A percentile compares a stretch with the other conserved stretches of the same genome.
Evolutionary conservation across 2,888 invertebrate genomes (phyloP).

Genomic region (Cheilosia scutellata): DNA sequence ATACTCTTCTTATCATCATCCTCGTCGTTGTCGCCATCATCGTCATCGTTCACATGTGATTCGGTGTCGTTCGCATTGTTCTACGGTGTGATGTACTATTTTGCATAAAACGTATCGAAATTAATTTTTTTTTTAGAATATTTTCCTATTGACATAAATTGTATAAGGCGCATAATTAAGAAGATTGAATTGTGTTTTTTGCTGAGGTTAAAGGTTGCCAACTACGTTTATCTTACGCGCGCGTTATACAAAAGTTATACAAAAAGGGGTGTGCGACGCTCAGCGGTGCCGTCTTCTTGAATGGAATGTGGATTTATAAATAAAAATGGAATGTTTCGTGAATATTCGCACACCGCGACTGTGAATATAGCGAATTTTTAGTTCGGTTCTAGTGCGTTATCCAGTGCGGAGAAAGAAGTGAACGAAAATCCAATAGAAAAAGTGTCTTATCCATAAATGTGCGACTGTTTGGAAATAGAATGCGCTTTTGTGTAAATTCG

Average conservation of each 20-base stretch:
- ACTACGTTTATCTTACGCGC: not conserved
- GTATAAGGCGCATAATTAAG: slow-evolving; percentile 1
- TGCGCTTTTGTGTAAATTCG: not conserved
- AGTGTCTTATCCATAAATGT: slow-evolving; percentile 4
- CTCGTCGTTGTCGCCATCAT: slow-evolving; percentile 30
- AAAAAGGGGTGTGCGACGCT: slow-evolving; percentile 10
- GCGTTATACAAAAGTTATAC: too few relatives aligned
- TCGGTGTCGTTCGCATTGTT: slow-evolving; percentile 27
- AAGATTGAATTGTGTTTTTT: slow-evolving; percentile 37
- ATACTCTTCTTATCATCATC: slow-evolving; percentile 71
- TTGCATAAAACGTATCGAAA: slow-evolving; percentile 33
- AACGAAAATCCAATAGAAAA: slow-evolving; percentile 29
- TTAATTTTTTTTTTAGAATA: slow-evolving; percentile 1
- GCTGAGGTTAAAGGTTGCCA: slow-evolving; percentile 40
- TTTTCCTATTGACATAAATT: too few relatives aligned
- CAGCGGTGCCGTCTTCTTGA: slow-evolving; percentile 17
- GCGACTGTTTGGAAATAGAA: slow-evolving; percentile 8
- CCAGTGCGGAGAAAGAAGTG: slow-evolving; percentile 29
- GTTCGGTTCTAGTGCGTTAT: slow-evolving; percentile 32
- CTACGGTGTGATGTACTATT: slow-evolving; percentile 18
- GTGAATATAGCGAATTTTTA: slow-evolving; percentile 44
- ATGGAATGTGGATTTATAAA: slow-evolving; percentile 73
- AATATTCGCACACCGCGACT: slow-evolving; percentile 35
- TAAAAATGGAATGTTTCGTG: slow-evolving; percentile 45
- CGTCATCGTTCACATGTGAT: slow-evolving; percentile 57